phyloP scores from a whole-genome alignment of 2,888 invertebrate species.

The Clistopyga incitator region DNA sequence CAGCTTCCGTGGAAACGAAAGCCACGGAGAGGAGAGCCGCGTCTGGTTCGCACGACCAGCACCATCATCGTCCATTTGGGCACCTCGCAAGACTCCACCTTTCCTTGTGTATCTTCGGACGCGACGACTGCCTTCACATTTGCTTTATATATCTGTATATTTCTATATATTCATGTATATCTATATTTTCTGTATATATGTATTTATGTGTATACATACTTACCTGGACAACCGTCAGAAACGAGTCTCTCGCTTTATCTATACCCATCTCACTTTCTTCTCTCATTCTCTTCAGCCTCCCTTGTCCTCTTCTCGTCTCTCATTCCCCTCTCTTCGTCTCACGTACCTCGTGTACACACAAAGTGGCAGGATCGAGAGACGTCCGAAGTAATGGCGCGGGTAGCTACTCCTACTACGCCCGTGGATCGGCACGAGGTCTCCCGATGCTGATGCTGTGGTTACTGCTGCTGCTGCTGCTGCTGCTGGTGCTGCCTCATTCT shows the following conservation, averaged over 20 bases:
- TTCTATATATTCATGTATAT: background rate
- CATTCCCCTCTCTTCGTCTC: conserved; percentile 25
- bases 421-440: conserved; percentile 31
- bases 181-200: too few species aligned
- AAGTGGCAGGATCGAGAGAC: conserved; percentile 66
- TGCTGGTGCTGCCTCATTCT: conserved; percentile 59
- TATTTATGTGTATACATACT: background rate
- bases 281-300: conserved; percentile 44
- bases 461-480: conserved; percentile 29
- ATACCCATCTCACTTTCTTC: conserved; percentile 51
- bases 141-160: background rate
- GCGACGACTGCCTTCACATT: background rate
- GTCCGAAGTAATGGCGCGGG: conserved; percentile 81
- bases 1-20: conserved; percentile 63
- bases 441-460: conserved; percentile 30
- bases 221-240: conserved; percentile 32
- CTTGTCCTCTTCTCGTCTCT: conserved; percentile 22
- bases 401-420: conserved; percentile 78
- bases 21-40: conserved; percentile 10
- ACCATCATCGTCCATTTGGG: conserved; percentile 60
- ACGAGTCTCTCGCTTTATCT: conserved; percentile 58
- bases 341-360: conserved; percentile 54
- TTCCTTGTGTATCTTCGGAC: conserved; percentile 23
- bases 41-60: conserved; percentile 50
- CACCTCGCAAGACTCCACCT: conserved; percentile 34